These are phyloP conservation scores for Coturnix japonica DNA, from an alignment of 2,113 vertebrate genomes.

Conservation along the genomic window DNA sequence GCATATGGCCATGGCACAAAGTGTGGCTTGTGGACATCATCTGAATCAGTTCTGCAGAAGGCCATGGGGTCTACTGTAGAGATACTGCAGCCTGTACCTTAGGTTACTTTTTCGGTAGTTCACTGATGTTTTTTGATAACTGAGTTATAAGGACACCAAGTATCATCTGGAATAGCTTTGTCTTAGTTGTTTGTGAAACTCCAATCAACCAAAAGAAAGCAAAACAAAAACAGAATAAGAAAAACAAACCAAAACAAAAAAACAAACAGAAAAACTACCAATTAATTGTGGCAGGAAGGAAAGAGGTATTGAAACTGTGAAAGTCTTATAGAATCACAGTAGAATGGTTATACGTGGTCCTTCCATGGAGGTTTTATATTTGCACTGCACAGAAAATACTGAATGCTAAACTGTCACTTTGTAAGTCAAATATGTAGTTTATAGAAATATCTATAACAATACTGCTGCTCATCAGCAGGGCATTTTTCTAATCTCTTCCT, in stretches of 20 bases:
- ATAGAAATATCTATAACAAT: not conserved
- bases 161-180: not conserved
- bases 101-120: not conserved
- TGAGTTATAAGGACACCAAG: not conserved
- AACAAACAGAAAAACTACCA: not conserved
- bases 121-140: not conserved
- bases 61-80: not conserved
- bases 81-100: not conserved
- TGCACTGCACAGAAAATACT: not conserved
- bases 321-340: not conserved
- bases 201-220: not conserved
- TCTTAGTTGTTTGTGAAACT: not conserved
- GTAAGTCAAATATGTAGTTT: not conserved
- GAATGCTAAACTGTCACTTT: not conserved
- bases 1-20: not conserved
- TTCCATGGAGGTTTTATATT: not conserved
- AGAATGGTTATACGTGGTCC: not conserved
- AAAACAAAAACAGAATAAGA: not conserved
- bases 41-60: not conserved
- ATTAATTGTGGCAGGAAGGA: not conserved
- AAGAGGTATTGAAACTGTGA: not conserved
- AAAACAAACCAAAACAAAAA: not conserved
- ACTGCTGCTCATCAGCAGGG: accelerated
- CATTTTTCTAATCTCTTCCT: not conserved
- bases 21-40: not conserved